Evolutionary conservation across 2,113 vertebrate species (phyloP), one percentile per base, ranked within the genome.

Genomic region (Spea multiplicata): DNA sequence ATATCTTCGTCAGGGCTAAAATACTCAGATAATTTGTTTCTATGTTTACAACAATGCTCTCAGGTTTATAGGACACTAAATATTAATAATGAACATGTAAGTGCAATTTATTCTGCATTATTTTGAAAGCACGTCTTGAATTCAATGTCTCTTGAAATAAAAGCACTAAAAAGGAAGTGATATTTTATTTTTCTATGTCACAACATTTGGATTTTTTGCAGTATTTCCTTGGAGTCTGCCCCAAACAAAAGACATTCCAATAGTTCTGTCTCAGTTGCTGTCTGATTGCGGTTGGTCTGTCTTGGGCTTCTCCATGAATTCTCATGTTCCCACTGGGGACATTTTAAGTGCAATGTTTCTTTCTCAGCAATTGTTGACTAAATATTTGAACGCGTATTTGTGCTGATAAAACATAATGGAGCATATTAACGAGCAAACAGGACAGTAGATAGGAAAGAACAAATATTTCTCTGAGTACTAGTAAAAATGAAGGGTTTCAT

Each of bases 281-380:
- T 72, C 73, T 65, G 48, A 14, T 59, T 73, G 55, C 10, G 55
- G 55, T 59, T 59, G 55, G 55, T 13, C 71, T 47, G 55, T 5
- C 14, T 16, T 17, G 52, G 53, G 17, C 45, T 61, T 59, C 14
- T 44, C 61, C 49, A 48, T 49, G 47, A 50, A 14, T 65, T 65
- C 65, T 10, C 61, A 47, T 17, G 17, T 14, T 66, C 62, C 16
- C 73, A 52, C 16, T n/a, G 12, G 73, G 73, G 62, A 66, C n/a
- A 53, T 16, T 53, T 17, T 13, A 12, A 66, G 48, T 13, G 17
- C 61, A 44, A 62, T 75, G 73, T 74, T 74, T 74, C 73, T 74
- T 47, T 64, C 45, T 74, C 73, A 65, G 62, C 47, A 5, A 47
- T 49, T n/a, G 65, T 30, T 13, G 62, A 50, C 48, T 65, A 48